Conservation (phyloP, 2,888 invertebrate species). For the Brassicogethes aeneus region DNA sequence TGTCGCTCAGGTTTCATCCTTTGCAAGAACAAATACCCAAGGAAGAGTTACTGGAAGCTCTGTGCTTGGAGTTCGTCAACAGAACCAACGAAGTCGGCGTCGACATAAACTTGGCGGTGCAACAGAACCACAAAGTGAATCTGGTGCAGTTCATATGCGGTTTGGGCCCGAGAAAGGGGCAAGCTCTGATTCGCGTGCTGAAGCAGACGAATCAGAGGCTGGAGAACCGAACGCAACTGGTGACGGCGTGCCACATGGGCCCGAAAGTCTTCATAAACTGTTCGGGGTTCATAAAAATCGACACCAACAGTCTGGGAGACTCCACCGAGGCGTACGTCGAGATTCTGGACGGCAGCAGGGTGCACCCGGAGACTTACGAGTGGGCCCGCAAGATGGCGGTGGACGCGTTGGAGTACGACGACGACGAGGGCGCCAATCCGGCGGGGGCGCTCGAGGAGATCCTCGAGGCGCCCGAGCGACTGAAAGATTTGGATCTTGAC, state of each 20-base stretch:
- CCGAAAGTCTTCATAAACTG: conserved; percentile 94
- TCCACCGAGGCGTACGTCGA: conserved; percentile 92
- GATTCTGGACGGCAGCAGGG: conserved; percentile 93
- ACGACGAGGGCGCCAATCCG: conserved; percentile 93
- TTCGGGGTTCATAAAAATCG: conserved; percentile 97
- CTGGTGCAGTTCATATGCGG: conserved; percentile 96
- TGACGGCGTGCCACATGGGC: conserved; percentile 94
- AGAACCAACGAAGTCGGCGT: conserved; percentile 97
- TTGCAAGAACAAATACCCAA: conserved; percentile 73
- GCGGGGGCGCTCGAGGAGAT: conserved; percentile 97
- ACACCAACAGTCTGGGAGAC: conserved; percentile 90
- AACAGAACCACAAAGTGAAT: conserved; percentile 78
- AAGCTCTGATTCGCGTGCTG: conserved; percentile 73
- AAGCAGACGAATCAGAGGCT: conserved; percentile 87
- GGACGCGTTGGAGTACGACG: conserved; percentile 96
- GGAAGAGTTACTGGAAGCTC: conserved; percentile 76
- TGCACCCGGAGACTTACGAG: conserved; percentile 99
- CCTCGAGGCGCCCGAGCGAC: conserved; percentile 84
- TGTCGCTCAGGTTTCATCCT: conserved; percentile 87
- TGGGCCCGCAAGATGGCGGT: conserved; percentile 99
- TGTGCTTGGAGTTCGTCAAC: conserved; percentile 87
- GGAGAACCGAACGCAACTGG: conserved; percentile 91
- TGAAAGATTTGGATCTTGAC: conserved; percentile 94
- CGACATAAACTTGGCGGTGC: conserved; percentile 88
- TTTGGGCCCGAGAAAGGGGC: conserved; percentile 90